Base-by-base conservation (phyloP, 2,888 invertebrate genomes). In the Nephrotoma guestfalica region DNA sequence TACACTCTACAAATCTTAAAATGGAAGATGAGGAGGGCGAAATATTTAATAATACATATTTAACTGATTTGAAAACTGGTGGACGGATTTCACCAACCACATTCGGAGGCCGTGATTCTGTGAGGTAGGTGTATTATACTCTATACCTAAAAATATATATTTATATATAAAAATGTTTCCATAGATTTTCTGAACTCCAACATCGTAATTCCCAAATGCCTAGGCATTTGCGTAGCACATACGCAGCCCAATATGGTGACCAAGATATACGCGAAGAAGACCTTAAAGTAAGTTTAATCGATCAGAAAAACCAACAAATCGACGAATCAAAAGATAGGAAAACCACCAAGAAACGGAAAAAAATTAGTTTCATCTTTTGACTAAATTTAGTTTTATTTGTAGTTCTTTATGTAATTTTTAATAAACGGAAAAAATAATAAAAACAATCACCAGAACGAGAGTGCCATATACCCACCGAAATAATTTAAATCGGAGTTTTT, bases 21-120 rank as follows among this genome's bases (percentile, higher is more conserved):
- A 95, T 96, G 94, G 97, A 96, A 85, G 97, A 97, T 89, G 97
- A 97, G 90, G 96, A 96, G 88, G 96, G 95, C 84, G 97, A 97
- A 90, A 92, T 96, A 84, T 97, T 97, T 90, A 96, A 96, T 90
- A 96, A 96, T 88, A 95, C 95, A 86, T 96, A 95, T 90, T 92
- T 97, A 88, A 93, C 93, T 0, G 95, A 95, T 90, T 91, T 95
- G 88, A 93, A 95, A 89, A 92, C 92, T 87, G 94, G 94, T 0
- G 93, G 94, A 40, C 93, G 93, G 85, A 89, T 91, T 15, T 91
- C 92, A 86, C 89, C 91, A 0, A 40, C 43, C 4, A 89, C 89
- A 87, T 88, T 88, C 47, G 30, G 30, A 30, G 90, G 90, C 87
- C 88, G 89, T 83, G 89, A 90, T 40, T 88, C 88, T 2, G 88